A percentile compares a stretch with the other conserved stretches of the same genome.
Conservation (phyloP, 2,113 vertebrate genomes). For the Phocoena sinus region DNA sequence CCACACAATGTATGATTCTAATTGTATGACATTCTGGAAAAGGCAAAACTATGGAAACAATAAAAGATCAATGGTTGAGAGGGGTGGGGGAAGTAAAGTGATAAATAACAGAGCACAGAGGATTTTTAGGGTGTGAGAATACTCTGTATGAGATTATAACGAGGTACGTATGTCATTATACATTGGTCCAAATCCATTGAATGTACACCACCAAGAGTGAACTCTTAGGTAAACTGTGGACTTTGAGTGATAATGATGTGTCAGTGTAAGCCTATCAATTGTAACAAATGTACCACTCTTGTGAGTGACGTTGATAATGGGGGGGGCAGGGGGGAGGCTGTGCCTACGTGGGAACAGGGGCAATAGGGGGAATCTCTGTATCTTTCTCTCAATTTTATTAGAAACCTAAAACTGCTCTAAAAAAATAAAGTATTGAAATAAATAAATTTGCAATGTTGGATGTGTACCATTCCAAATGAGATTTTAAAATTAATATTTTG, state of each 20-base stretch:
- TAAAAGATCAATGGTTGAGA: not conserved
- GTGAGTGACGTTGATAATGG: not conserved
- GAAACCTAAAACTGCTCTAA: not conserved
- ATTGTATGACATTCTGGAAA: not conserved
- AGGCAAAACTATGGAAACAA: not conserved
- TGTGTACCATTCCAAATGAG: not conserved
- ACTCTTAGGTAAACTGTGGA: not conserved
- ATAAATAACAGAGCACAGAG: not conserved
- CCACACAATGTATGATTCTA: not conserved
- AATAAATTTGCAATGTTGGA: not conserved
- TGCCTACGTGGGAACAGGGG: not conserved
- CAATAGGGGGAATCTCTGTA: not conserved
- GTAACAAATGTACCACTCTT: not conserved
- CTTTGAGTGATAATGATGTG: not conserved
- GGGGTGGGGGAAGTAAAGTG: not conserved
- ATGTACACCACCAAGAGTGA: not conserved
- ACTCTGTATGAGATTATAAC: not conserved
- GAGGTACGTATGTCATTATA: not conserved
- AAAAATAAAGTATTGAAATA: not conserved
- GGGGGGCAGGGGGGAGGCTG: not conserved
- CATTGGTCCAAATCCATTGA: not conserved
- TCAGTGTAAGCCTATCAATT: not conserved
- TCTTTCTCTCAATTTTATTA: not conserved
- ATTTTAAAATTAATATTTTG: not conserved
- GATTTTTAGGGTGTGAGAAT: not conserved